These are phyloP conservation scores for Acanthopagrus latus DNA, from an alignment of 2,797 vertebrate genomes.

Conservation along the genomic window DNA sequence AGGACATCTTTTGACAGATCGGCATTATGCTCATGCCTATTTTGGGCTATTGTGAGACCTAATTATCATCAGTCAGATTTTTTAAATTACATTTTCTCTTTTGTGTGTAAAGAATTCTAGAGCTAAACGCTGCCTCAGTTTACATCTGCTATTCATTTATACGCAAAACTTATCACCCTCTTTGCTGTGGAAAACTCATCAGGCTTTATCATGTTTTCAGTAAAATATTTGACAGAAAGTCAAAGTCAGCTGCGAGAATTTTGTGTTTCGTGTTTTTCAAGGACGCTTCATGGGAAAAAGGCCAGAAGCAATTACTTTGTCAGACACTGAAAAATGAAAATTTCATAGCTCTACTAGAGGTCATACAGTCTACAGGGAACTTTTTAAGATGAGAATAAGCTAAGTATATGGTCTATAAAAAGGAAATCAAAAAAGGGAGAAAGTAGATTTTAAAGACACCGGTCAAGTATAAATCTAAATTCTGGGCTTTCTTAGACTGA, in stretches of 20 bases:
- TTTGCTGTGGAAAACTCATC: slow-evolving; percentile 2
- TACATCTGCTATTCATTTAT: slow-evolving; percentile 39
- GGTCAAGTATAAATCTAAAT: neutral
- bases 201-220: slow-evolving; percentile 17
- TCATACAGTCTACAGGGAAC: neutral
- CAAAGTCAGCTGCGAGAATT: slow-evolving; percentile 16
- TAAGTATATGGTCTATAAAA: neutral
- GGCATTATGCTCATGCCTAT: neutral
- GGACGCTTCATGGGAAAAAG: neutral
- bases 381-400: neutral
- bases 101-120: neutral
- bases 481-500: neutral
- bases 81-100: neutral
- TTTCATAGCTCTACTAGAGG: neutral
- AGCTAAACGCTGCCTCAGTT: slow-evolving; percentile 3
- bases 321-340: neutral
- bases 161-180: slow-evolving; percentile 9
- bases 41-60: too few species aligned
- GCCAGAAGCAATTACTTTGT: neutral
- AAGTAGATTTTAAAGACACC: neutral
- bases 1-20: neutral
- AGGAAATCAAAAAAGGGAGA: neutral
- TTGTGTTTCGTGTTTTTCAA: slow-evolving; percentile 23
- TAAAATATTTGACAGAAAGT: slow-evolving; percentile 31
- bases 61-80: neutral